Percentiles rank a stretch among this genome's conserved stretches.
Conservation (phyloP, 2,113 vertebrate genomes). For the Arothron firmamentum region DNA sequence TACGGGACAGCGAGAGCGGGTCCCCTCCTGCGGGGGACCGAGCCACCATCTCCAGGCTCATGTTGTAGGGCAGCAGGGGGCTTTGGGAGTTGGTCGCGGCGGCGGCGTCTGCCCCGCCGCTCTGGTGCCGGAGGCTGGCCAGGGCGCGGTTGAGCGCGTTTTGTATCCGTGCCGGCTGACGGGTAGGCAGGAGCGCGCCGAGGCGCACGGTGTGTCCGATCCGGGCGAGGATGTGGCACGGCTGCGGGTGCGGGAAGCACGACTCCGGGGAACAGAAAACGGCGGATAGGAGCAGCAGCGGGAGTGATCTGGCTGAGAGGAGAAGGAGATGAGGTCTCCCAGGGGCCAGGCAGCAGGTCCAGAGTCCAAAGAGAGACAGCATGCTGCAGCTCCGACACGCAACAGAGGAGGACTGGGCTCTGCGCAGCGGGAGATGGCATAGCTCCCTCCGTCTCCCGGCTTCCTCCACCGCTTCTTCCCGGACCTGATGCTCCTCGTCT, state of each 20-base stretch:
- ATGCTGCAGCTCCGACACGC: slow-evolving; percentile 70
- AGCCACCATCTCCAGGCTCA: slow-evolving; percentile 82
- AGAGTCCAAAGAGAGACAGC: slow-evolving; percentile 69
- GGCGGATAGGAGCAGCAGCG: slow-evolving; percentile 56
- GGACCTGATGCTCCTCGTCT: slow-evolving; percentile 59
- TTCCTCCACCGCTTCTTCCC: slow-evolving; percentile 59
- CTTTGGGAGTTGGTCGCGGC: slow-evolving; percentile 55
- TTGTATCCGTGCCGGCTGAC: slow-evolving; percentile 75
- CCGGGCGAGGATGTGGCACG: slow-evolving; percentile 78
- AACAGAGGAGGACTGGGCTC: slow-evolving; percentile 68
- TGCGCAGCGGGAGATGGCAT: slow-evolving; percentile 74
- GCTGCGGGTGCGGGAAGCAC: slow-evolving; percentile 75
- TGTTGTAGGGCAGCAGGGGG: slow-evolving; percentile 78
- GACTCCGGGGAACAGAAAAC: slow-evolving; percentile 61
- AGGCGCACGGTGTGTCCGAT: slow-evolving; percentile 83
- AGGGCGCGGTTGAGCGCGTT: slow-evolving; percentile 79
- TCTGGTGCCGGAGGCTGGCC: slow-evolving; percentile 72
- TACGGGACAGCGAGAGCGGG: slow-evolving; percentile 81
- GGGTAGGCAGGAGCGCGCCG: slow-evolving; percentile 79
- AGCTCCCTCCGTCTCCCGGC: slow-evolving; percentile 67
- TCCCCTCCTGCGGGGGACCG: slow-evolving; percentile 74
- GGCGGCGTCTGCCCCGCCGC: slow-evolving; percentile 37
- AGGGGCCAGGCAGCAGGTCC: slow-evolving; percentile 66
- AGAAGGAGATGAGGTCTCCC: slow-evolving; percentile 58
- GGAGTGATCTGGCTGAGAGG: slow-evolving; percentile 40